Base-by-base conservation (phyloP, 2,113 vertebrate species). In the Stictonetta naevosa region DNA sequence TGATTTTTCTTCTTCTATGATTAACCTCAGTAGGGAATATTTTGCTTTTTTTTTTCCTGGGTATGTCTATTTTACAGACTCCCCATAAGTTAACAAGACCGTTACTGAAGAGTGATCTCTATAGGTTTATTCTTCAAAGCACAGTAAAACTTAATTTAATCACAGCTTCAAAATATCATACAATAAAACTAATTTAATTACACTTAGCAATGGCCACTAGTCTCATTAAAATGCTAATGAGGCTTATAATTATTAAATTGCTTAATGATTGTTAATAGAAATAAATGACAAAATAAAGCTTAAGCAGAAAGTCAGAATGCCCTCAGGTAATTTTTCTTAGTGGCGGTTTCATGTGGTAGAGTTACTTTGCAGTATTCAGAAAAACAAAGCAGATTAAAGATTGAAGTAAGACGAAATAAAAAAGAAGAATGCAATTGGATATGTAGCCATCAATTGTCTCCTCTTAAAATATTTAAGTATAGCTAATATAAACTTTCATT, bases 141-240 rank as follows among this genome's bases (percentile, higher is more conserved):
- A 97, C 79, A 97, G 94, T 96, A 97, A 98, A 98, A 97, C 78
- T 97, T 98, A 98, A 98, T 98, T 98, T 98, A 98, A 98, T 98
- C 97, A 98, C 94, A 97, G 96, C 84, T 98, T 97, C 96, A 96
- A 98, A 98, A 98, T 98, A 98, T 97, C 93, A 95, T 97, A 97
- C 94, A 97, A 97, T 98, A 97, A 97, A 98, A 96, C 96, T 97
- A 98, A 98, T 98, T 98, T 98, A 98, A 98, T 99, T 98, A 98
- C 98, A 98, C 55, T 98, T 98, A 96, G 92, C 81, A 97, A 95
- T 97, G 97, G 98, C 96, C 95, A 98, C 95, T 97, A 96, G 97
- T 98, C 98, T 98, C 97, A 98, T 99, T 98, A 98, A 98, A 98
- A 98, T 98, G 98, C 97, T 98, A 98, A 98, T 98, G 97, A 97